These are phyloP conservation scores for Cinclus mexicanus DNA, from an alignment of 2,113 vertebrate genomes.

Conservation along the genomic window DNA sequence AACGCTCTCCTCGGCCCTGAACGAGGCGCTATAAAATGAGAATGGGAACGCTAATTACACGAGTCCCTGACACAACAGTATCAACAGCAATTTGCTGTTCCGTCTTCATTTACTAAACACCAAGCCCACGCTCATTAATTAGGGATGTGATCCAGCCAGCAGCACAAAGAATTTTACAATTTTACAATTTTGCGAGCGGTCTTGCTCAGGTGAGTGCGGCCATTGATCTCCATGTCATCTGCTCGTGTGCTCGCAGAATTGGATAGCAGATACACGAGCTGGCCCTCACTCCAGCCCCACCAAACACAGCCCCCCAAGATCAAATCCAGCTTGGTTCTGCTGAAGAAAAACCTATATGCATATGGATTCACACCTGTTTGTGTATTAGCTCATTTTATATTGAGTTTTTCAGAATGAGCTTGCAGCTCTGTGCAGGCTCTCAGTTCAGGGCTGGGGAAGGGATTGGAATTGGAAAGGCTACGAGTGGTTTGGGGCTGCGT, in stretches of 20 bases:
- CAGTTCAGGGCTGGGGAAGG: not conserved
- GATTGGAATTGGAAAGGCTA: not conserved
- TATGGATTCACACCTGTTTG: not conserved
- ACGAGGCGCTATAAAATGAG: not conserved
- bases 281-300: not conserved
- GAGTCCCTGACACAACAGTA: not conserved
- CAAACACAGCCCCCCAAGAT: not conserved
- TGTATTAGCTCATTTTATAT: not conserved
- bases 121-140: not conserved
- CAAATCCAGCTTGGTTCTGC: not conserved
- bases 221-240: not conserved
- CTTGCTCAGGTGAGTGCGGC: not conserved
- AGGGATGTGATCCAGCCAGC: not conserved
- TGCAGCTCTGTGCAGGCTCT: not conserved
- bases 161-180: not conserved
- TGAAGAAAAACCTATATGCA: not conserved
- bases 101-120: conserved; percentile 9
- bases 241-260: not conserved
- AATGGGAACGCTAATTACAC: not conserved
- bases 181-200: not conserved
- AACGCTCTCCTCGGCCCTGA: not conserved
- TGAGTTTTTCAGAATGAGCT: not conserved
- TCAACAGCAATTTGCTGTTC: conserved; percentile 11
- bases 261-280: too few relatives aligned
- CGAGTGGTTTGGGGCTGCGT: not conserved